Base-by-base conservation (phyloP, 2,888 invertebrate genomes). In the Lepidocyrtoides sp. region DNA sequence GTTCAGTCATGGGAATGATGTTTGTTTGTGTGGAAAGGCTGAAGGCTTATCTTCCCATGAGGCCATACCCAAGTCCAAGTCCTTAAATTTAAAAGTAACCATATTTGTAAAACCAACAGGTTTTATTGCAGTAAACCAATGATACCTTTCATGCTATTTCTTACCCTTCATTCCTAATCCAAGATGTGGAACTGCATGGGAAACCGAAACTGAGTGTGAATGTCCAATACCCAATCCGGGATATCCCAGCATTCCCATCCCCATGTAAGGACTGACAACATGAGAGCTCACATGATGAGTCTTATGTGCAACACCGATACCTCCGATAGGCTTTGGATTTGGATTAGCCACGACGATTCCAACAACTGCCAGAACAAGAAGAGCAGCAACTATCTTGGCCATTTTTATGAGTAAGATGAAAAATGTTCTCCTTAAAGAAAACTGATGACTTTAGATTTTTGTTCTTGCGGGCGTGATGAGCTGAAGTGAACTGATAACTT, bases 221-320 rank as follows among this genome's bases (percentile, higher is more conserved):
- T 66, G 26, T 10, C 44, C 66, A 4, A n/a, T 14, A 0, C 66
- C 66, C 0, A 26, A 1, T 36, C 77, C 75, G 17, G 86, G 86
- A 26, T 75, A 86, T 10, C 85, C 85, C 20, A 86, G n/a, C 54
- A 84, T 69, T 29, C 69, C 84, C 29, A 69, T 17, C 17, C 69
- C 72, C n/a, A 17, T 5, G 41, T 29, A 17, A 1, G 51, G 51
- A 17, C 23, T 23, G 3, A 63, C 83, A n/a, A 48, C 44, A 29
- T 66, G 66, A 29, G 29, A 66, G 8, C n/a, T 44, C 10, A 36
- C 26, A 41, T 54, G 54, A 44, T 20, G 12, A 12, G 14, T 44
- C n/a, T 26, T 48, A 7, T 23, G 20, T 32, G 17, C 32, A 29
- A 66, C 32, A 12, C 32, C 82, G 2, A 23, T 23, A 5, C 83